Evolutionary conservation across 2,113 vertebrate genomes (phyloP).

Genomic region (Hemiprocne comata): DNA sequence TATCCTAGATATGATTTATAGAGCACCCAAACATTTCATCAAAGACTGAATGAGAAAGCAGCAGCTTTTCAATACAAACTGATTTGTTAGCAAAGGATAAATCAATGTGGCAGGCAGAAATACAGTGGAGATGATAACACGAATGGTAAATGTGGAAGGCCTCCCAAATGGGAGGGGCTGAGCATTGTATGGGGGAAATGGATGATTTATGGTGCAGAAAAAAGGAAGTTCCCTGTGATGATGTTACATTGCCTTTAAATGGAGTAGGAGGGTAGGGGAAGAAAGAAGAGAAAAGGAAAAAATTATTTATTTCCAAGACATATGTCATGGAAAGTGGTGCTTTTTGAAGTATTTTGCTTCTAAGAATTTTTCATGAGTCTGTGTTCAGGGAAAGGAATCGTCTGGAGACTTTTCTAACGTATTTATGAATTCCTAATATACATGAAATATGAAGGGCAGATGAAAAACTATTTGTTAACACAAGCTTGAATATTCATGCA

Average conservation of each 20-base stretch:
- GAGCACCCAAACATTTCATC: slow-evolving; percentile 38
- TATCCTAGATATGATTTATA: not conserved
- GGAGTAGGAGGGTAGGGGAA: not conserved
- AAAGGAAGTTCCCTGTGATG: slow-evolving; percentile 38
- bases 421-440: slow-evolving; percentile 25
- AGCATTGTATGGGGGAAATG: not conserved
- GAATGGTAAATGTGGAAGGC: slow-evolving; percentile 33
- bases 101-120: slow-evolving; percentile 61
- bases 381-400: not conserved
- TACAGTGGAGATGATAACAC: slow-evolving; percentile 54
- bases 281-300: not conserved
- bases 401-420: not conserved
- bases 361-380: not conserved
- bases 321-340: not conserved
- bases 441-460: not conserved
- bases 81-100: slow-evolving; percentile 67
- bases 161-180: not conserved
- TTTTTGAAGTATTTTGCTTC: slow-evolving; percentile 14
- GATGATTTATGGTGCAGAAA: slow-evolving; percentile 29
- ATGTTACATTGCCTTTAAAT: slow-evolving; percentile 27
- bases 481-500: not conserved
- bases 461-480: not conserved
- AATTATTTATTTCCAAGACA: slow-evolving; percentile 4
- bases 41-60: slow-evolving; percentile 22
- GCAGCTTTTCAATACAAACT: slow-evolving; percentile 13